Base-by-base conservation (phyloP, 2,113 vertebrate species). In the Saguinus midas region DNA sequence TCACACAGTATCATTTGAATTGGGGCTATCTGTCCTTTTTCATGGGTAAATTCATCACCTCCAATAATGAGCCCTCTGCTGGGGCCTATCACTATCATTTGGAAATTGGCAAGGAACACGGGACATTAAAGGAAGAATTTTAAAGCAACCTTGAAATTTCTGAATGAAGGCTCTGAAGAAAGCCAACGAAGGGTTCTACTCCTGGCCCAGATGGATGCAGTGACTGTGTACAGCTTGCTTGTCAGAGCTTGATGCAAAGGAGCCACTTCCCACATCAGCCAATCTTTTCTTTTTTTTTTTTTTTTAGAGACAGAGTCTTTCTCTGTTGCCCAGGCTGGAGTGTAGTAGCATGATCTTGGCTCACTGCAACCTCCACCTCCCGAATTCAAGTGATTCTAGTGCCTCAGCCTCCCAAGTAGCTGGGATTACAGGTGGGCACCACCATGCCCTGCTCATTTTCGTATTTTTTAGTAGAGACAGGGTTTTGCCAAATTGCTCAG, bases 171-270 rank as follows among this genome's bases (percentile, higher is more conserved):
- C 17, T 70, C 45, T 12, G 1, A 50, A 85, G 76, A 94, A 55
- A 50, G 35, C 73, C 72, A 78, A 0, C 8, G 12, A 25, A 43
- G 25, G 35, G 9, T 11, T 66, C 87, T 17, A 12, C 9, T 80
- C 37, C 55, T 7, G 6, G 52, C 21, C 79, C 12, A 35, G 35
- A 11, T 32, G 25, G 66, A 90, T 45, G 25, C 10, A 25, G 1
- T n/a, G 32, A 7, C 8, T 0, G 3, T 3, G 1, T 5, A 16
- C 52, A 27, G 4, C 45, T 4, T 1, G 83, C n/a, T 55, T 16
- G 9, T 78, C 43, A 9, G 43, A 25, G 43, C 43, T 14, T 48
- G 73, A 25, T 29, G 43, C 73, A 48, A 17, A 48, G 73, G 43
- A 29, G 43, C 3, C 43, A 8, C 40, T 29, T 29, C 43, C 37